These are phyloP conservation scores for Sebastes hubbsi DNA, from an alignment of 2,797 vertebrate species.

Conservation along the genomic window DNA sequence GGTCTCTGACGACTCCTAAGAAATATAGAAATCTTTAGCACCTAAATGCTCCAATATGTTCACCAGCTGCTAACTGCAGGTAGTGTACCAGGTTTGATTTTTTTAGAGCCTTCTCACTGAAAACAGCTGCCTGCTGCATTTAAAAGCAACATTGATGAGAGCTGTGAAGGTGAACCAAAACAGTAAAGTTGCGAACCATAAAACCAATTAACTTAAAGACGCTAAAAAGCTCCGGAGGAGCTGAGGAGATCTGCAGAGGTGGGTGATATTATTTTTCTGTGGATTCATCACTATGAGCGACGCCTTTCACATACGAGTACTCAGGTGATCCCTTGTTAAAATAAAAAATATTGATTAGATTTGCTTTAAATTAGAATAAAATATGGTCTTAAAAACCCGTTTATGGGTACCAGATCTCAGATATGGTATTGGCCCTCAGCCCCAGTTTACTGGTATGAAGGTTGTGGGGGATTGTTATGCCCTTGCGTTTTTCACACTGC, in stretches of 20 bases:
- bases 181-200: background rate
- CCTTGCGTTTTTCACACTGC: background rate
- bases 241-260: background rate
- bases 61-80: background rate
- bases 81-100: background rate
- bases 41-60: no score
- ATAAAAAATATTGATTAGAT: background rate
- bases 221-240: background rate
- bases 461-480: background rate
- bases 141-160: background rate
- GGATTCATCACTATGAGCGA: background rate
- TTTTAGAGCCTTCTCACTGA: background rate
- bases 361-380: background rate
- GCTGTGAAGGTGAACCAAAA: background rate
- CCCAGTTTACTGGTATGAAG: background rate
- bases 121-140: background rate
- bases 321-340: background rate
- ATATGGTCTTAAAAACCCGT: background rate
- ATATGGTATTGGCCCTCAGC: background rate
- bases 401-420: background rate
- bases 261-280: background rate
- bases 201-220: slow-evolving; percentile 13
- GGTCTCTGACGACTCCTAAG: no score
- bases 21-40: no score
- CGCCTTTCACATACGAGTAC: background rate